Conservation (phyloP, 2,113 vertebrate genomes). For the Corynorhinus townsendii region DNA sequence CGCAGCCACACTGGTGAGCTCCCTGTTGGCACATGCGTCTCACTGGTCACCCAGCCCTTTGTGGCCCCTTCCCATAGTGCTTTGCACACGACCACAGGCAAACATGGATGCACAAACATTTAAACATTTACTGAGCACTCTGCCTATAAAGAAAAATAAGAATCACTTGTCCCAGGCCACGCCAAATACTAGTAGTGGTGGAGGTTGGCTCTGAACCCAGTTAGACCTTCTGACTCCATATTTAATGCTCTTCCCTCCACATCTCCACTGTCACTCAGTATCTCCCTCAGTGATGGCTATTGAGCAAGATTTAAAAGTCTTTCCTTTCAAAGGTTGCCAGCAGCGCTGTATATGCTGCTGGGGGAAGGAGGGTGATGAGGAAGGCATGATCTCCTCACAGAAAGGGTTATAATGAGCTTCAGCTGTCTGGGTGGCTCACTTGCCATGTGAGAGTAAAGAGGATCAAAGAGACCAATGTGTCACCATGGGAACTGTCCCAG, state of each 20-base stretch:
- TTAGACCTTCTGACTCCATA: not conserved
- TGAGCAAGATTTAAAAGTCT: constrained; percentile 26
- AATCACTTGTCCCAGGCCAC: not conserved
- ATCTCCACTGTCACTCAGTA: not conserved
- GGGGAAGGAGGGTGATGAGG: constrained; percentile 34
- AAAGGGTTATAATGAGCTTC: constrained; percentile 64
- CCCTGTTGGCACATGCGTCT: not conserved
- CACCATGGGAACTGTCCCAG: constrained; percentile 67
- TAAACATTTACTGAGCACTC: not conserved
- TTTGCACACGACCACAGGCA: not conserved
- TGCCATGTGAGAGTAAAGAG: constrained; percentile 44
- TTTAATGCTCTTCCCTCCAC: not conserved
- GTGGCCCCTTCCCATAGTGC: not conserved
- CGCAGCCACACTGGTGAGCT: not conserved
- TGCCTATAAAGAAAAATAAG: not conserved
- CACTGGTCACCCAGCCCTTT: not conserved
- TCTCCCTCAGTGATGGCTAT: not conserved
- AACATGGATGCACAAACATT: not conserved
- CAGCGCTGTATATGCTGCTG: not conserved
- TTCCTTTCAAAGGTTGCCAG: constrained; percentile 54
- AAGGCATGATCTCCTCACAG: constrained; percentile 48
- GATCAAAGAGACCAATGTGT: constrained; percentile 65
- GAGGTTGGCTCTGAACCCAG: not conserved
- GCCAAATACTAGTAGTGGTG: too few species aligned
- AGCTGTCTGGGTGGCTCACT: constrained; percentile 62